Evolutionary conservation across 2,113 vertebrate genomes (phyloP).

Genomic region (Ibidorhyncha struthersii): DNA sequence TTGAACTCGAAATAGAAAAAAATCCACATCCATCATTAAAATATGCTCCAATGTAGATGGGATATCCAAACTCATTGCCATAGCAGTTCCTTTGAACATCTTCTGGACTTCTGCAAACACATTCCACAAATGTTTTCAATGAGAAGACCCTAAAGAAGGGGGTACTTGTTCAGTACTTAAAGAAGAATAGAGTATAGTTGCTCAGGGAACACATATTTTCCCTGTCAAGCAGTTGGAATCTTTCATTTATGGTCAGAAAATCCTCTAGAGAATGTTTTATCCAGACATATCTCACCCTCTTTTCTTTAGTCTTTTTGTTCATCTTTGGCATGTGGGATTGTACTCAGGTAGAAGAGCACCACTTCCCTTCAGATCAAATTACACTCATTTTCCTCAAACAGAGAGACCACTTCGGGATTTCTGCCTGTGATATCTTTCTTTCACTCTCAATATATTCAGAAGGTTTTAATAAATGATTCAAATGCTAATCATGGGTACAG

Average conservation of each 20-base stretch:
- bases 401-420: not conserved
- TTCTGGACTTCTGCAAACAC: not conserved
- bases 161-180: not conserved
- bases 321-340: not conserved
- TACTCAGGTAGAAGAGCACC: not conserved
- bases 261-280: not conserved
- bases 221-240: not conserved
- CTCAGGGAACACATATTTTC: not conserved
- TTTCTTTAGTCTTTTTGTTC: constrained; percentile 7
- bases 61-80: not conserved
- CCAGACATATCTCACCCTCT: not conserved
- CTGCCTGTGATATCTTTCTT: not conserved
- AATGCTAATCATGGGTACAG: not conserved
- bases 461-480: not conserved
- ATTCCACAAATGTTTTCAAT: not conserved
- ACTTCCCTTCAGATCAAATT: constrained; percentile 34
- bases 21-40: not conserved
- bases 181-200: not conserved
- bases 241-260: constrained; percentile 1
- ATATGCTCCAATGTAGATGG: not conserved
- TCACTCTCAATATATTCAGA: not conserved
- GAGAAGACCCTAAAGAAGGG: not conserved
- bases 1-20: not conserved
- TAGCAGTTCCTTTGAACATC: not conserved
- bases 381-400: not conserved